Percentiles rank a stretch among this genome's conserved stretches.
Conservation (phyloP, 2,797 vertebrate species). For the Yasuhikotakia modesta region DNA sequence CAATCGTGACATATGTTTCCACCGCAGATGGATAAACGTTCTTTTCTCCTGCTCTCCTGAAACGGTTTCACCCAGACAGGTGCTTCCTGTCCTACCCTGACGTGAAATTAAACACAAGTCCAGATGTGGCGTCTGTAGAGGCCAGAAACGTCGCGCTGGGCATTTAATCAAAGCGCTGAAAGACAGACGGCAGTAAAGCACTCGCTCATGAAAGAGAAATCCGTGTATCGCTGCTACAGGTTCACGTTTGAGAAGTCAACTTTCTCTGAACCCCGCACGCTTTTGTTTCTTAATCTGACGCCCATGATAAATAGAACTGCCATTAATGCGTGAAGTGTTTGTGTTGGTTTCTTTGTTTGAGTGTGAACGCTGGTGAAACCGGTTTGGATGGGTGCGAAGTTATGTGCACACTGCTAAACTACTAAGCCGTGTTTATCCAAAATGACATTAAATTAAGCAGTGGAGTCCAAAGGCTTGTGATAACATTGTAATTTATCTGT, state of each 20-base stretch:
- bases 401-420: too few species aligned
- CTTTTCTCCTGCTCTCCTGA: conserved; percentile 74
- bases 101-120: conserved; percentile 95
- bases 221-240: conserved; percentile 65
- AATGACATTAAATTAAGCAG: too few species aligned
- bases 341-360: conserved; percentile 15
- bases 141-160: conserved; percentile 81
- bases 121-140: conserved; percentile 89
- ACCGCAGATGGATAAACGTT: conserved; percentile 93
- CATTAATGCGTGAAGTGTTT: conserved; percentile 27
- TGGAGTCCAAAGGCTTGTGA: too few species aligned
- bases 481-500: too few species aligned
- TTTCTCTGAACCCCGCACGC: conserved; percentile 59
- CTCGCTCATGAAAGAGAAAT: conserved; percentile 77
- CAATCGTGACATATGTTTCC: conserved; percentile 90
- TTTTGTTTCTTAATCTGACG: conserved; percentile 46
- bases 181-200: conserved; percentile 72
- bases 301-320: conserved; percentile 45
- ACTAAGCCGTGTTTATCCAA: too few species aligned
- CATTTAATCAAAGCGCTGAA: too few species aligned
- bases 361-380: conserved; percentile 6
- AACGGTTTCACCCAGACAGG: conserved; percentile 95
- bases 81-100: conserved; percentile 97
- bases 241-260: conserved; percentile 62
- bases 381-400: neutral